phyloP scores from a whole-genome alignment of 2,888 invertebrate species.

The Eupithecia abbreviata region DNA sequence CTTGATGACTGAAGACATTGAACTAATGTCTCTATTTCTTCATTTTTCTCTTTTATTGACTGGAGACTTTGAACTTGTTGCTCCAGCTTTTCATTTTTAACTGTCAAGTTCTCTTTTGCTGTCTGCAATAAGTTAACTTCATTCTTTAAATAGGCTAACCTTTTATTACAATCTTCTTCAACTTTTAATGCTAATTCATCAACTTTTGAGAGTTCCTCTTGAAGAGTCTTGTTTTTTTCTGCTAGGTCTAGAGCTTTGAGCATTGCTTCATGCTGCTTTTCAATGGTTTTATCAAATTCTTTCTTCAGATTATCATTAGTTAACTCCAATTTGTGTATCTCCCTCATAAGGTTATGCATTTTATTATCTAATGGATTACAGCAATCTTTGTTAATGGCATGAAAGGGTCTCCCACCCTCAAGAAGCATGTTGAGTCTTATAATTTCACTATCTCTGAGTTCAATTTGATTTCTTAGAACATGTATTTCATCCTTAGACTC shows the following conservation, averaged over 20 bases:
- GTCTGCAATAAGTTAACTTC: slow-evolving; percentile 84
- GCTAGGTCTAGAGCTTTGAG: slow-evolving; percentile 88
- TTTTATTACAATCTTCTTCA: slow-evolving; percentile 89
- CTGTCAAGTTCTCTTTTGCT: slow-evolving; percentile 76
- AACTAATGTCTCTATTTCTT: slow-evolving; percentile 49
- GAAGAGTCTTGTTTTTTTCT: slow-evolving; percentile 88
- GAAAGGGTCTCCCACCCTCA: slow-evolving; percentile 88
- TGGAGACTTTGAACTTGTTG: slow-evolving; percentile 68
- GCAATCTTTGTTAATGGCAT: slow-evolving; percentile 86
- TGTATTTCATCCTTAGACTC: slow-evolving; percentile 69
- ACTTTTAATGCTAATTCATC: slow-evolving; percentile 89
- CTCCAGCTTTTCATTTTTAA: slow-evolving; percentile 81
- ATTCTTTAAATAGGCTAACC: slow-evolving; percentile 85
- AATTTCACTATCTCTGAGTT: slow-evolving; percentile 88
- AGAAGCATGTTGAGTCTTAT: slow-evolving; percentile 86
- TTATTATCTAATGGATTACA: slow-evolving; percentile 83
- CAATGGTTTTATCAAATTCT: slow-evolving; percentile 82
- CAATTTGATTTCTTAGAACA: slow-evolving; percentile 71
- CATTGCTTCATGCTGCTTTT: slow-evolving; percentile 92
- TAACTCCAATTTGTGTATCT: slow-evolving; percentile 85
- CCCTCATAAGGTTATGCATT: slow-evolving; percentile 83
- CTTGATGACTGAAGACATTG: slow-evolving; percentile 52
- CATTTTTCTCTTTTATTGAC: slow-evolving; percentile 2
- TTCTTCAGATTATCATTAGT: slow-evolving; percentile 79
- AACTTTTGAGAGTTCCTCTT: slow-evolving; percentile 88